These are phyloP conservation scores for Speoplatyrhinus poulsoni DNA, from an alignment of 2,113 vertebrate species.

Conservation along the genomic window DNA sequence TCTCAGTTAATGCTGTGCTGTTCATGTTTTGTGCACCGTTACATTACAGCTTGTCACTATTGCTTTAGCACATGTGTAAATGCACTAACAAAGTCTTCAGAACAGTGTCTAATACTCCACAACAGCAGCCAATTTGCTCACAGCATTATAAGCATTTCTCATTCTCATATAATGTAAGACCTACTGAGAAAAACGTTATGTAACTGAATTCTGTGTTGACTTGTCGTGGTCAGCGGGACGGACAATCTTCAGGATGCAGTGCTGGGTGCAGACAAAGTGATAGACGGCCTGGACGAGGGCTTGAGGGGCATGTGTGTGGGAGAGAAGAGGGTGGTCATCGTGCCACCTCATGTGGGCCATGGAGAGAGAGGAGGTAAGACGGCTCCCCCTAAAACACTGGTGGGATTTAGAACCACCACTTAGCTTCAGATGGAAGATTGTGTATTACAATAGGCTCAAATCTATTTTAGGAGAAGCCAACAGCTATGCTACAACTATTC, in stretches of 20 bases:
- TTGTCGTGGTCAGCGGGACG: constrained; percentile 78
- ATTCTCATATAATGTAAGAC: too few relatives aligned
- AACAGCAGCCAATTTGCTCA: too few relatives aligned
- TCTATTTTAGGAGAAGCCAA: too few relatives aligned
- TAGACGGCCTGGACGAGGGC: constrained; percentile 87
- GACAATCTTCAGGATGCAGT: constrained; percentile 79
- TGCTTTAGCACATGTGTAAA: too few relatives aligned
- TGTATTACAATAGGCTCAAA: too few relatives aligned
- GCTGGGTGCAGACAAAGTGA: constrained; percentile 88
- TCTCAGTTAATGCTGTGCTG: neutral
- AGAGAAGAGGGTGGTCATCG: constrained; percentile 82
- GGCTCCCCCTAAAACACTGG: neutral
- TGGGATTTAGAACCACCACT: neutral
- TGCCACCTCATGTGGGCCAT: constrained; percentile 92
- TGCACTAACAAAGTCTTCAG: too few relatives aligned
- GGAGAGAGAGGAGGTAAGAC: constrained; percentile 90
- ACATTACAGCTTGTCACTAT: too few relatives aligned
- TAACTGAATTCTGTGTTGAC: too few relatives aligned
- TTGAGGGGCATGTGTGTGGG: constrained; percentile 88
- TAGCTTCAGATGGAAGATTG: neutral
- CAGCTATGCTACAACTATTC: too few relatives aligned
- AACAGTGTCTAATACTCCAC: too few relatives aligned
- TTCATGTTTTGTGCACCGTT: constrained; percentile 1
- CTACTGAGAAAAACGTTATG: too few relatives aligned
- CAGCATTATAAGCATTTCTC: too few relatives aligned